Percentiles rank a stretch among this genome's conserved stretches.
Conservation (phyloP, 2,113 vertebrate species). For the Varanus salvator region DNA sequence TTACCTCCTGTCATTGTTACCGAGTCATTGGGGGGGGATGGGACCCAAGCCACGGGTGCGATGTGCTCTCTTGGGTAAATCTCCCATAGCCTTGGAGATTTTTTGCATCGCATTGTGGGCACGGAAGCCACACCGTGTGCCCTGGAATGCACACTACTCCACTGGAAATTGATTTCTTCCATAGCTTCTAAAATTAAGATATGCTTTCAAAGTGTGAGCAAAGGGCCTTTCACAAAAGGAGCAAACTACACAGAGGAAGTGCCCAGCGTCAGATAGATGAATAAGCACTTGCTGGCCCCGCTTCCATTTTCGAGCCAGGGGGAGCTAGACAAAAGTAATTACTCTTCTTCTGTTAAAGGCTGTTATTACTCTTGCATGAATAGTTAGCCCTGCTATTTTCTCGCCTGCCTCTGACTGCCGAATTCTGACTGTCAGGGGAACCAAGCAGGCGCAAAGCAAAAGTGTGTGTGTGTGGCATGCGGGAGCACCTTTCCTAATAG, state of each 20-base stretch:
- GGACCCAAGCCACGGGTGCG: slow-evolving; percentile 55
- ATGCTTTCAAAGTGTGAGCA: slow-evolving; percentile 54
- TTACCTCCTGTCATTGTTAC: slow-evolving; percentile 75
- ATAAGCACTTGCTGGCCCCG: slow-evolving; percentile 33
- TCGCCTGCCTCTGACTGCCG: slow-evolving; percentile 50
- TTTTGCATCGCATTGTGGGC: slow-evolving; percentile 54
- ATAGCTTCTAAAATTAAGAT: slow-evolving; percentile 64
- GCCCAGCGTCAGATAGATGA: slow-evolving; percentile 6
- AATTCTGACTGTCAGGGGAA: slow-evolving; percentile 51
- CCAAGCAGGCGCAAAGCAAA: slow-evolving; percentile 59
- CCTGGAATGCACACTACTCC: slow-evolving; percentile 53
- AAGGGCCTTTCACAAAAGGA: slow-evolving; percentile 33
- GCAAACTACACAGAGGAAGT: slow-evolving; percentile 31
- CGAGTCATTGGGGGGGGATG: slow-evolving; percentile 44
- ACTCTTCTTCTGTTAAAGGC: slow-evolving; percentile 73
- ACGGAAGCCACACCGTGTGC: slow-evolving; percentile 65
- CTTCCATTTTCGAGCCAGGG: slow-evolving; percentile 54
- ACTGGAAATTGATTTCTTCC: slow-evolving; percentile 51
- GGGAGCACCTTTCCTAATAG: slow-evolving; percentile 65
- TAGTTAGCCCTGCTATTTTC: slow-evolving; percentile 72
- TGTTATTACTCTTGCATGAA: slow-evolving; percentile 73
- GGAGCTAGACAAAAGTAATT: slow-evolving; percentile 78
- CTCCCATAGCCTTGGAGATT: slow-evolving; percentile 61
- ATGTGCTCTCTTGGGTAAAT: slow-evolving; percentile 70
- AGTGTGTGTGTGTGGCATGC: slow-evolving; percentile 25